Conservation (phyloP, 1,140 invertebrate genomes). For the Microplitis demolitor region DNA sequence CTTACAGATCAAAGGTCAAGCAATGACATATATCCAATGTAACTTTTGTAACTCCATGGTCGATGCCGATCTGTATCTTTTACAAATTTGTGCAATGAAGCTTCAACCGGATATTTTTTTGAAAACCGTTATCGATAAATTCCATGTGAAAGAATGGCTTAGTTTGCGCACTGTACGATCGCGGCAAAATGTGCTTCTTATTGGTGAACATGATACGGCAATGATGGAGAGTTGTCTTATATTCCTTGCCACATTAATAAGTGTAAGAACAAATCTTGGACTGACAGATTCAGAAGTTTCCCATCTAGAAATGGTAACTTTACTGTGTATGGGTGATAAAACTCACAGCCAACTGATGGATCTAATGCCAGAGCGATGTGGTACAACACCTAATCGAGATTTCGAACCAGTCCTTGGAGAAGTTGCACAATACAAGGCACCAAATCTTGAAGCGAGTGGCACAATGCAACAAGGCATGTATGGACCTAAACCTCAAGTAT, state of each 20-base stretch:
- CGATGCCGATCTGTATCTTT: conserved; percentile 92
- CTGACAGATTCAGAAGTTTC: conserved; percentile 66
- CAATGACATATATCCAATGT: conserved; percentile 98
- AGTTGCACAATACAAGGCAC: conserved; percentile 78
- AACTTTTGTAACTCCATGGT: conserved; percentile 99
- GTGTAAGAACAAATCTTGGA: conserved; percentile 84
- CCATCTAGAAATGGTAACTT: conserved; percentile 88
- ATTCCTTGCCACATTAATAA: conserved; percentile 88
- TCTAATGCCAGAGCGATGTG: conserved; percentile 92
- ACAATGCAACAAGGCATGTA: conserved; percentile 95
- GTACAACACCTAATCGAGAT: conserved; percentile 86
- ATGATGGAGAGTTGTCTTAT: conserved; percentile 93
- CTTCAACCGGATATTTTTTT: conserved; percentile 85
- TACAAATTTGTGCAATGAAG: conserved; percentile 91
- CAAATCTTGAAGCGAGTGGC: conserved; percentile 78
- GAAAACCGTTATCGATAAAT: conserved; percentile 87
- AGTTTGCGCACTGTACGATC: conserved; percentile 73
- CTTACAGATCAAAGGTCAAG: conserved; percentile 95
- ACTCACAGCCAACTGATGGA: conserved; percentile 95
- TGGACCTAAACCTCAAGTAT: conserved; percentile 84
- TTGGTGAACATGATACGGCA: conserved; percentile 79
- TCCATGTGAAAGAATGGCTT: conserved; percentile 84
- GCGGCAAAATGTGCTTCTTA: conserved; percentile 67
- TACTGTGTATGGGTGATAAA: conserved; percentile 91
- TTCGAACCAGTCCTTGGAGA: conserved; percentile 85